phyloP scores from a whole-genome alignment of 1,140 invertebrate species.

The Lanistes nyassanus region DNA sequence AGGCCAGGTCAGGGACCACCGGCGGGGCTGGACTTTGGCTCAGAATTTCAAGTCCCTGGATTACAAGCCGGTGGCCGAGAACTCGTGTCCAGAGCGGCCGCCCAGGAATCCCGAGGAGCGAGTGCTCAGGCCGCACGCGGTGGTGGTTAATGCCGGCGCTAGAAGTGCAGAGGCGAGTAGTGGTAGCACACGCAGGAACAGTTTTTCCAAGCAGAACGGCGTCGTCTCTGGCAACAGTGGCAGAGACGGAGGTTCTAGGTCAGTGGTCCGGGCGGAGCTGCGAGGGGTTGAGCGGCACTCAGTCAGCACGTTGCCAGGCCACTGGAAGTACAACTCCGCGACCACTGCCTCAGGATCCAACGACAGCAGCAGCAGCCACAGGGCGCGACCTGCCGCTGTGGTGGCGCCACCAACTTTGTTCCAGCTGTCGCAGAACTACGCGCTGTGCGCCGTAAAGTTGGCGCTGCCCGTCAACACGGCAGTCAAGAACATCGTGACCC shows the following conservation, averaged over 20 bases:
- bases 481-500: neutral
- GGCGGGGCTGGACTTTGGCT: conserved; percentile 19
- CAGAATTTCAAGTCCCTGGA: conserved; percentile 22
- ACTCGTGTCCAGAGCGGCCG: neutral
- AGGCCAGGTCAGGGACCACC: neutral
- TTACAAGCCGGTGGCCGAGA: conserved; percentile 9
- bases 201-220: too few relatives aligned
- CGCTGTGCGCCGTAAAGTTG: conserved; percentile 21
- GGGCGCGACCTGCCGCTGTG: neutral
- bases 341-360: neutral
- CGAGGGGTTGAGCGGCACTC: too few relatives aligned
- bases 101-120: neutral
- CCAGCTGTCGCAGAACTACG: conserved; percentile 30
- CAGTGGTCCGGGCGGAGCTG: too few relatives aligned
- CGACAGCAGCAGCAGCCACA: neutral
- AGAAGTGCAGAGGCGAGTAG: too few relatives aligned
- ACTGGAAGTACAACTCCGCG: conserved; percentile 19
- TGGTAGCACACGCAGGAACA: too few relatives aligned
- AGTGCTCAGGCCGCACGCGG: conserved; percentile 9
- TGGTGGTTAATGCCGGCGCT: neutral
- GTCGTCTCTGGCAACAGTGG: too few relatives aligned
- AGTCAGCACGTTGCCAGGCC: conserved; percentile 24
- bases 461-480: neutral
- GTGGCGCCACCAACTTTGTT: conserved; percentile 13
- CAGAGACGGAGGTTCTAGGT: too few relatives aligned